Evolutionary conservation across 2,797 vertebrate genomes (phyloP).

Genomic region (Synaphobranchus kaupii): DNA sequence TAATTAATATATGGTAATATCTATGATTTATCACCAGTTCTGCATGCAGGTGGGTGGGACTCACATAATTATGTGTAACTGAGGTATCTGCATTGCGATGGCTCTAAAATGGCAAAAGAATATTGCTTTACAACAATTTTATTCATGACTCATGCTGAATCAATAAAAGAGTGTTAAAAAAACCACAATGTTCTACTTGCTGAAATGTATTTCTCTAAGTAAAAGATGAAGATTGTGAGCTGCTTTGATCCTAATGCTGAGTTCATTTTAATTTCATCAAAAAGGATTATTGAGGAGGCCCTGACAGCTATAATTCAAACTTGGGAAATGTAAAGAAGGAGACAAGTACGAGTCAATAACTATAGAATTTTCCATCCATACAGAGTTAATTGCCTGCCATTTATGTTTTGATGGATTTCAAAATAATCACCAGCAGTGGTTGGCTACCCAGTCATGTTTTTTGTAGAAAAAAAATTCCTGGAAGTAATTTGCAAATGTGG

Average conservation of each 20-base stretch:
- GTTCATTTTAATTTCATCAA: neutral
- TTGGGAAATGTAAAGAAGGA: neutral
- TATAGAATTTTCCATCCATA: neutral
- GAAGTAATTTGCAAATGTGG: neutral
- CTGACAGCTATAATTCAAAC: neutral
- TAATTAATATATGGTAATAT: too few relatives aligned
- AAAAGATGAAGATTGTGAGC: neutral
- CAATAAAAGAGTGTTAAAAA: too few relatives aligned
- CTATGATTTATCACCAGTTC: too few relatives aligned
- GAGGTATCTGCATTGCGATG: too few relatives aligned
- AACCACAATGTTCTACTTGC: neutral
- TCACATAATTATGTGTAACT: too few relatives aligned
- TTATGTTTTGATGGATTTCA: neutral
- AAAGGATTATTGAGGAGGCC: neutral
- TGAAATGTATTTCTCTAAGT: neutral
- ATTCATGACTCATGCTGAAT: too few relatives aligned
- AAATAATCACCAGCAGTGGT: neutral
- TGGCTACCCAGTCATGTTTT: neutral
- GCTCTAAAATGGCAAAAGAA: too few relatives aligned
- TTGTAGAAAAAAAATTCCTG: neutral
- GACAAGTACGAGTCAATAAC: neutral
- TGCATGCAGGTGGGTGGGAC: too few relatives aligned
- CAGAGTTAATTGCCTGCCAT: neutral
- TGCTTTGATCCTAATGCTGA: neutral
- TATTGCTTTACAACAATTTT: too few relatives aligned